Percentiles rank a stretch among this genome's conserved stretches.
phyloP scores from a whole-genome alignment of 2,888 invertebrate genomes.

The Pterostichus niger region DNA sequence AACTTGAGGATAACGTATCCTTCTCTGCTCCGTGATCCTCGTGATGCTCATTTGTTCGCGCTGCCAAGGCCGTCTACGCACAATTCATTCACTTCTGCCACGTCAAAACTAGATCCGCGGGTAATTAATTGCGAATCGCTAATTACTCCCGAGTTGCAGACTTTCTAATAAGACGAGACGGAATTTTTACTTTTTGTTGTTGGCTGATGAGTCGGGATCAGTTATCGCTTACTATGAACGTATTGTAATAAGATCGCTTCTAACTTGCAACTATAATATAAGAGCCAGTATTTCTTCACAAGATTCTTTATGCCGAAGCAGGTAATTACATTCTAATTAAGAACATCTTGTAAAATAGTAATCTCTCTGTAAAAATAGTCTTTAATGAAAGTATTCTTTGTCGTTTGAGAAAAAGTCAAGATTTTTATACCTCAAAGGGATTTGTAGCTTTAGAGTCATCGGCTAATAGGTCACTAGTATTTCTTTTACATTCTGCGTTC shows the following conservation, averaged over 20 bases:
- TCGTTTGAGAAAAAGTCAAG: too few relatives aligned
- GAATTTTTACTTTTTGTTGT: conserved; percentile 63
- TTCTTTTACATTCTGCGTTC: too few relatives aligned
- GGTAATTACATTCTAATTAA: conserved; percentile 29
- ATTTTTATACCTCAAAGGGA: too few relatives aligned
- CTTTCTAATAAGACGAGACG: conserved; percentile 41
- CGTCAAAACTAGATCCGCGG: conserved; percentile 62
- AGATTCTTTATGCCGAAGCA: background rate
- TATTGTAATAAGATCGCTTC: conserved; percentile 30
- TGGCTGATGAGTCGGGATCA: conserved; percentile 13
- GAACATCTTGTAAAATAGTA: background rate
- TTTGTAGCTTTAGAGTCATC: too few relatives aligned
- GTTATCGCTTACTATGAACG: conserved; percentile 14
- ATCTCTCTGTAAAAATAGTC: too few relatives aligned
- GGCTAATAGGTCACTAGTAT: too few relatives aligned
- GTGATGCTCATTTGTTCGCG: conserved; percentile 14
- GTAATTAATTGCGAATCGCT: conserved; percentile 64
- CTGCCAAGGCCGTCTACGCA: conserved; percentile 29
- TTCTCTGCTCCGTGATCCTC: background rate
- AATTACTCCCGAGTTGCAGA: conserved; percentile 58
- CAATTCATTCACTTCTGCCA: conserved; percentile 48
- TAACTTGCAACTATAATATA: conserved; percentile 29
- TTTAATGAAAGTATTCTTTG: too few relatives aligned
- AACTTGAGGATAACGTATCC: conserved; percentile 16
- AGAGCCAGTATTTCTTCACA: conserved; percentile 26